Evolutionary conservation across 2,113 vertebrate genomes (phyloP).

Genomic region (Melospiza melodia): DNA sequence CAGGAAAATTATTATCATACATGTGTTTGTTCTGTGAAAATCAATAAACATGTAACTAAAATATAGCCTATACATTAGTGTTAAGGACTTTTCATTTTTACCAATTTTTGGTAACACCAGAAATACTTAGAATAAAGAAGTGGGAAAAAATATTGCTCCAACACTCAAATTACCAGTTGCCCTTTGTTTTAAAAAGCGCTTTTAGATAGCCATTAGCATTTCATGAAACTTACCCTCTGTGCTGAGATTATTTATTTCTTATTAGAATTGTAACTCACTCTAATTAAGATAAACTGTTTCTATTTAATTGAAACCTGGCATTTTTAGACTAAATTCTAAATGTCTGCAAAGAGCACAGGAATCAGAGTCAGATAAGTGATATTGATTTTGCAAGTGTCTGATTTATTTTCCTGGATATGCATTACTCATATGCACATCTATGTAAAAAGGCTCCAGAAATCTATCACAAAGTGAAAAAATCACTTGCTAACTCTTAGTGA

Average conservation of each 20-base stretch:
- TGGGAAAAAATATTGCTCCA: neutral
- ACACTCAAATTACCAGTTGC: neutral
- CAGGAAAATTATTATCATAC: neutral
- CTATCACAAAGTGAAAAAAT: constrained; percentile 22
- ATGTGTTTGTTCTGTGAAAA: neutral
- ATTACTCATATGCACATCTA: neutral
- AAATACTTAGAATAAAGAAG: constrained; percentile 1
- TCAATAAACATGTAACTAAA: neutral
- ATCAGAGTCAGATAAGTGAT: constrained; percentile 65
- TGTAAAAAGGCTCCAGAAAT: neutral
- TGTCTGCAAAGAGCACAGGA: constrained; percentile 40
- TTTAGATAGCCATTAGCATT: constrained; percentile 50
- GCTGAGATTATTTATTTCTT: constrained; percentile 69
- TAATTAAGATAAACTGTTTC: constrained; percentile 77
- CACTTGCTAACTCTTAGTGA: neutral
- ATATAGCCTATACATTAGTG: neutral
- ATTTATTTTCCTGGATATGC: constrained; percentile 22
- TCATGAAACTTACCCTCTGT: constrained; percentile 47
- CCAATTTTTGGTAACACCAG: neutral
- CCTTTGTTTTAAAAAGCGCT: constrained; percentile 23
- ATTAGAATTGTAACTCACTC: constrained; percentile 37
- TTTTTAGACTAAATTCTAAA: constrained; percentile 55
- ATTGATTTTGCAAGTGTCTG: constrained; percentile 37
- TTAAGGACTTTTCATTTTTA: neutral
- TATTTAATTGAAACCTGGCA: constrained; percentile 70